Evolutionary conservation across 2,113 vertebrate genomes (phyloP), one percentile per base, ranked within the genome.

Genomic region (Plestiodon gilberti): DNA sequence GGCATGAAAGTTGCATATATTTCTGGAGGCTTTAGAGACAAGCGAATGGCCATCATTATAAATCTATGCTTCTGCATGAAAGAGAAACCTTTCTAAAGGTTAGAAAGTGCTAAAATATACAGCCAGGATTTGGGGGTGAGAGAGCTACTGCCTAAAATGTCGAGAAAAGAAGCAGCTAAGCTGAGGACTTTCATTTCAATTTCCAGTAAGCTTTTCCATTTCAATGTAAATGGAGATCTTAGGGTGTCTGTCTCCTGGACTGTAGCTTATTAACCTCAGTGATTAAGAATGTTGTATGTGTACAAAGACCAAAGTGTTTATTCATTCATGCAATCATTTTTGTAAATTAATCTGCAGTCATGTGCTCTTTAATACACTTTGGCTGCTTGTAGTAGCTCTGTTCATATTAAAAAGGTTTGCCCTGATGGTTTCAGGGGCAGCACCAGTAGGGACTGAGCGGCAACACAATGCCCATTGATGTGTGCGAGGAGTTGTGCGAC

Each of bases 1-100:
- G 88, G 52, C 64, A 89, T 90, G 91, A 93, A 92, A 89, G 18
- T 73, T 88, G 84, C 81, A 86, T 88, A 43, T 88, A 89, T 93
- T 93, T 89, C 91, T 89, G 89, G 86, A 84, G 83, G 20, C 80
- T 92, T 78, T 86, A n/a, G 70, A 88, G 62, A 80, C 81, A 91
- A 93, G 91, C 78, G 88, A 84, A 89, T 69, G 28, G 74, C 67
- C 85, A 61, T 17, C 77, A 70, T 1, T 83, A 71, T 86, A 83
- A 89, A 90, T 89, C 11, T 86, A 0, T 64, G 67, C 43, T 84
- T 83, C 65, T 73, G 35, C 77, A 81, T 87, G 62, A 82, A 3
- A 88, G 2, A 14, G 86, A 71, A 89, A 87, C 43, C 43, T 48
- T 48, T 48, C 43, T 48, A 48, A 48, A 48, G 43, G 43, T 48